Evolutionary conservation across 2,888 invertebrate genomes (phyloP).

Genomic region (Troglohyphantes excavatus): DNA sequence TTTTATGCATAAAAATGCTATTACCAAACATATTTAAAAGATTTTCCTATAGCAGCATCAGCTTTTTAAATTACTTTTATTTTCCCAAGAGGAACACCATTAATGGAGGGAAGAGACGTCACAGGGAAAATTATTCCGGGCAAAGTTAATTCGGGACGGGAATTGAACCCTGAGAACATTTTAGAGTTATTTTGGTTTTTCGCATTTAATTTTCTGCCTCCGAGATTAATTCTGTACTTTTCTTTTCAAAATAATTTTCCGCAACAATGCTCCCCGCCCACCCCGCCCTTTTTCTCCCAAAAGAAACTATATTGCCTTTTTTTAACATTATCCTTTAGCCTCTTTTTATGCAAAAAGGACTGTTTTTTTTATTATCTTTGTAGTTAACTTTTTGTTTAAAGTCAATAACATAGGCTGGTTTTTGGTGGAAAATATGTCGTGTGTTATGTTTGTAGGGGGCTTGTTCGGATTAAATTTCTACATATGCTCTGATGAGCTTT

Average conservation of each 20-base stretch:
- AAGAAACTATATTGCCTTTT: constrained; percentile 41
- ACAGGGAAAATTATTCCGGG: constrained; percentile 36
- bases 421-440: too few relatives aligned
- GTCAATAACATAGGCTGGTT: not conserved
- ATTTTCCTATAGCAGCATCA: constrained; percentile 3
- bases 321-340: not conserved
- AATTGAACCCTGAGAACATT: constrained; percentile 32
- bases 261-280: constrained; percentile 13
- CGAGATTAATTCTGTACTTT: constrained; percentile 41
- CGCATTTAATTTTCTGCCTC: constrained; percentile 49
- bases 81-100: constrained; percentile 25
- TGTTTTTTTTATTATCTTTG: constrained; percentile 23
- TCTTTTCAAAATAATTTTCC: constrained; percentile 51
- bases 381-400: not conserved
- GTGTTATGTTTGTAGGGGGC: too few relatives aligned
- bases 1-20: not conserved
- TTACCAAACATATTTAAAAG: not conserved
- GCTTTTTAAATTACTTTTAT: constrained; percentile 25
- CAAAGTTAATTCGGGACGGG: constrained; percentile 49
- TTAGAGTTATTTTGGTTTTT: constrained; percentile 45
- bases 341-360: constrained; percentile 5
- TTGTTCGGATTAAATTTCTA: too few relatives aligned
- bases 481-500: too few relatives aligned
- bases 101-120: constrained; percentile 28
- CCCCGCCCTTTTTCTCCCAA: not conserved